Conservation (phyloP, 2,797 vertebrate species). For the Tangara arthus region DNA sequence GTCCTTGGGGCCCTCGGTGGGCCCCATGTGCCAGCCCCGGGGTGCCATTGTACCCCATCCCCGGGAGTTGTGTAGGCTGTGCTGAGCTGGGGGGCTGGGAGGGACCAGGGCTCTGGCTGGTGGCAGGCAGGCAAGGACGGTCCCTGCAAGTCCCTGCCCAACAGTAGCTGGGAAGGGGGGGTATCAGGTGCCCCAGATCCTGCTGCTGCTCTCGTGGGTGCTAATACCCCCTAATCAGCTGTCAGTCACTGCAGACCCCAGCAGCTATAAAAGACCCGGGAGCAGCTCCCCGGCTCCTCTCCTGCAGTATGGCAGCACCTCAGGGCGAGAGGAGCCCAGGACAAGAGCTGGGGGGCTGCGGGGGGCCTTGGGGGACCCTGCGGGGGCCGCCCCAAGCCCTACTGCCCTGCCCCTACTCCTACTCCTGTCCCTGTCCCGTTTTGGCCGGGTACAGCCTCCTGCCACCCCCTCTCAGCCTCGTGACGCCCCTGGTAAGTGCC, state of each 20-base stretch:
- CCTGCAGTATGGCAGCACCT: conserved; percentile 26
- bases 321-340: background rate
- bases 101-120: background rate
- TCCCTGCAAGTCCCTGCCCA: background rate
- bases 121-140: rapidly evolving
- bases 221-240: conserved; percentile 51
- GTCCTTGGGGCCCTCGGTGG: rapidly evolving
- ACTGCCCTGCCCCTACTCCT: background rate
- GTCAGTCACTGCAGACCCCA: background rate
- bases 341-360: background rate
- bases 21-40: rapidly evolving
- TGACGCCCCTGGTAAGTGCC: conserved; percentile 27
- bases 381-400: background rate
- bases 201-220: background rate
- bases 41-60: background rate
- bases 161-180: background rate
- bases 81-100: background rate
- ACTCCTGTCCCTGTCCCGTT: background rate
- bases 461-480: background rate
- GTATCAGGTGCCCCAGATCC: conserved; percentile 11
- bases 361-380: background rate
- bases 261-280: background rate
- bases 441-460: conserved; percentile 3
- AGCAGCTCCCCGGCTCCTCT: background rate
- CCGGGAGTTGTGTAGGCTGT: background rate